Conservation (phyloP, 2,797 vertebrate species). For the Hybognathus amarus region DNA sequence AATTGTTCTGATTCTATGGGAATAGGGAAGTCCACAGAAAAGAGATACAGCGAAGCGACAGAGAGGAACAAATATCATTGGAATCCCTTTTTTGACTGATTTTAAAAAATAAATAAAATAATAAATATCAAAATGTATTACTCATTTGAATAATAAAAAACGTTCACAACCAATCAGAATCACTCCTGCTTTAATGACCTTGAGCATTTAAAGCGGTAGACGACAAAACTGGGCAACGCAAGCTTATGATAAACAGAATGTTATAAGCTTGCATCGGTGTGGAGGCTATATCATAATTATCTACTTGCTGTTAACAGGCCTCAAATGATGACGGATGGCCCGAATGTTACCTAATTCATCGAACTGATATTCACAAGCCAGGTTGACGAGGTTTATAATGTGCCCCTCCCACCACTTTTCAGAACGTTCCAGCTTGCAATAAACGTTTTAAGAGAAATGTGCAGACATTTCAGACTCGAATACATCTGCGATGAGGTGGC, state of each 20-base stretch:
- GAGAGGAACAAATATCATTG: too few species aligned
- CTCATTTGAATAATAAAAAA: not conserved
- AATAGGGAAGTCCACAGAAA: too few species aligned
- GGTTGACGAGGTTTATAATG: slow-evolving; percentile 6
- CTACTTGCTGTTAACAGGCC: too few species aligned
- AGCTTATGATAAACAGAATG: not conserved
- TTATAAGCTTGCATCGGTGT: not conserved
- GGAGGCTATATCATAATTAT: too few species aligned
- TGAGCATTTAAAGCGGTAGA: too few species aligned
- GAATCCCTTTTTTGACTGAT: too few species aligned
- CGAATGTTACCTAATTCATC: not conserved
- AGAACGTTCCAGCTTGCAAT: slow-evolving; percentile 15
- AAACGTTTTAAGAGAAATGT: slow-evolving; percentile 45
- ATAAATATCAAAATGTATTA: too few species aligned
- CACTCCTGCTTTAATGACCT: not conserved
- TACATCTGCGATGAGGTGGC: slow-evolving; percentile 60
- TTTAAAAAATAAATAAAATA: too few species aligned
- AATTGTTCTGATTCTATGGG: too few species aligned
- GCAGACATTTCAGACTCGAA: slow-evolving; percentile 44
- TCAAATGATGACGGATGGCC: too few species aligned
- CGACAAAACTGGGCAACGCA: not conserved
- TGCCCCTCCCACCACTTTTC: slow-evolving; percentile 1
- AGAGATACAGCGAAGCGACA: too few species aligned
- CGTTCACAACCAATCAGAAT: not conserved
- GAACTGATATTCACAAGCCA: slow-evolving; percentile 9